Evolutionary conservation across 2,888 invertebrate species (phyloP).

Genomic region (Trichopria drosophilae): DNA sequence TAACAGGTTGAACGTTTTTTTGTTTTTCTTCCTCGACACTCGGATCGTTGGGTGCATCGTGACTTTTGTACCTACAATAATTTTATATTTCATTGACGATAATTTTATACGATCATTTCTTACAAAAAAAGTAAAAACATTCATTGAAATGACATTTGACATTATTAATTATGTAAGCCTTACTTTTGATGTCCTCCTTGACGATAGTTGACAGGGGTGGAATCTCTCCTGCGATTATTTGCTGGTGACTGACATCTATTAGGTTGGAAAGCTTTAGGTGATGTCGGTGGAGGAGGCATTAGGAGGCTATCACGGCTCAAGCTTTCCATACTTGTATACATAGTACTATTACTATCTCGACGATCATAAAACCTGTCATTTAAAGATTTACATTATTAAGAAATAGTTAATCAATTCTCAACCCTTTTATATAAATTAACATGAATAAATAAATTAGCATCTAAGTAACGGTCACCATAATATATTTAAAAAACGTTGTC

Average conservation of each 20-base stretch:
- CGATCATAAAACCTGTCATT: constrained; percentile 49
- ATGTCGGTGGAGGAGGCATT: constrained; percentile 47
- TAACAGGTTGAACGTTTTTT: constrained; percentile 38
- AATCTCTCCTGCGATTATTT: constrained; percentile 38
- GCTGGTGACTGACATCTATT: constrained; percentile 45
- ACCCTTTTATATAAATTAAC: neutral
- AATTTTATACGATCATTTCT: too few relatives aligned
- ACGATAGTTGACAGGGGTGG: constrained; percentile 41
- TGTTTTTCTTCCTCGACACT: constrained; percentile 39
- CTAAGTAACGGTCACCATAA: too few relatives aligned
- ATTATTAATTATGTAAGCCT: constrained; percentile 16
- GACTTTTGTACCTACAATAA: constrained; percentile 41
- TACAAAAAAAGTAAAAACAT: too few relatives aligned
- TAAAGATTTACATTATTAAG: constrained; percentile 2
- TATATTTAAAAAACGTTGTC: constrained; percentile 1
- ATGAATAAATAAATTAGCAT: too few relatives aligned
- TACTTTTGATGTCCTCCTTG: constrained; percentile 46
- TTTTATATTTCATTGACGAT: constrained; percentile 5
- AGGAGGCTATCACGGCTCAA: constrained; percentile 49
- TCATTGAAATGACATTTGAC: too few relatives aligned
- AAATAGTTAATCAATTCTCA: neutral
- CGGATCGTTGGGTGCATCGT: constrained; percentile 40
- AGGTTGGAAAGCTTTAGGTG: too few relatives aligned
- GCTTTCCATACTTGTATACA: constrained; percentile 56
- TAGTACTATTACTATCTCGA: constrained; percentile 56